These are phyloP conservation scores for Tetragonisca angustula DNA, from an alignment of 2,888 invertebrate genomes.

Conservation along the genomic window DNA sequence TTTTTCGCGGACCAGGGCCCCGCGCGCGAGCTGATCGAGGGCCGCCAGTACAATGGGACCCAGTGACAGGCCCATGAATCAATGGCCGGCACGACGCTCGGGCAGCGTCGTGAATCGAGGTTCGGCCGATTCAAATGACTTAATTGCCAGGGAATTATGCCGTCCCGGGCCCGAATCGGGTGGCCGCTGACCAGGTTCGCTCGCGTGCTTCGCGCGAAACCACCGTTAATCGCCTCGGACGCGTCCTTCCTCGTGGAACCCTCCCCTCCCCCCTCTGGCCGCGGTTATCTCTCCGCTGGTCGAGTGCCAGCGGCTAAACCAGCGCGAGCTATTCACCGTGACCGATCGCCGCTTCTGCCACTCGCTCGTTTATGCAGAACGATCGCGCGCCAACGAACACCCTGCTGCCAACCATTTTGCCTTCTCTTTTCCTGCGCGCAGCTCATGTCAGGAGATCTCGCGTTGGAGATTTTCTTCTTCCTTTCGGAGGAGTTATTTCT, in stretches of 20 bases:
- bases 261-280: neutral
- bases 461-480: too few relatives aligned
- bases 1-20: constrained; percentile 24
- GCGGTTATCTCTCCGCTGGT: constrained; percentile 36
- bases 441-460: too few relatives aligned
- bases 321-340: constrained; percentile 31
- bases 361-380: constrained; percentile 40
- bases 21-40: constrained; percentile 16
- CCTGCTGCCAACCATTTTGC: neutral
- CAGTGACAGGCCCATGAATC: constrained; percentile 45
- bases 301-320: constrained; percentile 34
- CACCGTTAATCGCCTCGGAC: constrained; percentile 23
- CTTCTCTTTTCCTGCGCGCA: neutral
- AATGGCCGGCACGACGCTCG: neutral
- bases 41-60: constrained; percentile 27
- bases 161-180: constrained; percentile 22
- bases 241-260: constrained; percentile 2
- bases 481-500: too few relatives aligned
- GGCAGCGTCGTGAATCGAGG: neutral
- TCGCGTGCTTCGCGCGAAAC: constrained; percentile 16
- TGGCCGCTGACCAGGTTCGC: neutral
- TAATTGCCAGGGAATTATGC: constrained; percentile 53
- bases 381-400: neutral
- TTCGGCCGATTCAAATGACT: constrained; percentile 47
- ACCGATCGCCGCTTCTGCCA: constrained; percentile 38